Percentiles rank a stretch among this genome's conserved stretches.
phyloP scores from a whole-genome alignment of 2,888 invertebrate species.

The Caenorhabditis becei region DNA sequence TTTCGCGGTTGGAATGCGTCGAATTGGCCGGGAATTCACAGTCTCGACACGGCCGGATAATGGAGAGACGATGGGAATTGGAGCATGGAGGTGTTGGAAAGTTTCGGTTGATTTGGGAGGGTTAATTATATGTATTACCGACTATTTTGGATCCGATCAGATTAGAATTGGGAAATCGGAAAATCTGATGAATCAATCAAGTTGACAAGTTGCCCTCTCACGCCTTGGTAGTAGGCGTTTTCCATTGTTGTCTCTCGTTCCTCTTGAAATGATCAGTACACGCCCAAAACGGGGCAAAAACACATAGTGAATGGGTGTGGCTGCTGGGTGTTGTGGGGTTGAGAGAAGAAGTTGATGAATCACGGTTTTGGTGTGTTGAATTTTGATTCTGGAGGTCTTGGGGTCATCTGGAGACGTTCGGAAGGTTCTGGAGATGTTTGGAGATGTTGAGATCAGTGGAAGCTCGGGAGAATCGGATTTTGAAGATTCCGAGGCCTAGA shows the following conservation, averaged over 20 bases:
- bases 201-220: conserved; percentile 54
- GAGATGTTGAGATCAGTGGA: too few relatives aligned
- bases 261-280: conserved; percentile 13
- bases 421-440: too few relatives aligned
- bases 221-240: not conserved
- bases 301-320: conserved; percentile 1
- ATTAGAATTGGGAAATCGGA: not conserved
- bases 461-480: too few relatives aligned
- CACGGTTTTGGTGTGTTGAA: not conserved
- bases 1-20: not conserved
- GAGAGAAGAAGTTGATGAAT: conserved; percentile 2
- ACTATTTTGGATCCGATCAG: not conserved
- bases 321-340: not conserved
- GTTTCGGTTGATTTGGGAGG: not conserved
- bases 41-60: not conserved
- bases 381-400: too few relatives aligned
- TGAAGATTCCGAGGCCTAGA: too few relatives aligned
- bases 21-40: not conserved
- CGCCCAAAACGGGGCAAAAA: not conserved
- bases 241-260: not conserved
- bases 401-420: too few relatives aligned
- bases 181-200: conserved; percentile 48
- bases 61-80: not conserved
- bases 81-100: not conserved
- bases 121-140: conserved; percentile 1